These are phyloP conservation scores for Ursus arctos DNA, from an alignment of 2,113 vertebrate species.

Conservation along the genomic window DNA sequence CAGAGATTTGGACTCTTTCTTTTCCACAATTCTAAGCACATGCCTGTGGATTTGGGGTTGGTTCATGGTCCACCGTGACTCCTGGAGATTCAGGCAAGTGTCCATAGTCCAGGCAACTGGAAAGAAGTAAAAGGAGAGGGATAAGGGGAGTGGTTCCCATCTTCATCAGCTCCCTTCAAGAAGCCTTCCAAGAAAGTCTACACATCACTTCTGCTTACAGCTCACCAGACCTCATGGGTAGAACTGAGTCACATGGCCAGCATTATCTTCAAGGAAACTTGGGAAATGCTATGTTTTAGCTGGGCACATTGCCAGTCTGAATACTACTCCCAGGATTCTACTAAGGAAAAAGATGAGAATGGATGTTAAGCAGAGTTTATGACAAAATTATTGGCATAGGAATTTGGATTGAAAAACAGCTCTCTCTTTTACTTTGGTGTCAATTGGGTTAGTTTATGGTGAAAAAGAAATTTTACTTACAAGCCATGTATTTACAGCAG, in stretches of 20 bases:
- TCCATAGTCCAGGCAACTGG: background rate
- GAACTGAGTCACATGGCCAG: background rate
- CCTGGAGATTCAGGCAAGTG: background rate
- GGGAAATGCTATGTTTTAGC: background rate
- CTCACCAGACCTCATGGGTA: background rate
- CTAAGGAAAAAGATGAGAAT: background rate
- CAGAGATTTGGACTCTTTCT: background rate
- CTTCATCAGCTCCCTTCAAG: background rate
- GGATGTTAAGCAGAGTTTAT: background rate
- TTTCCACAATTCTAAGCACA: background rate
- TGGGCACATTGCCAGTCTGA: background rate
- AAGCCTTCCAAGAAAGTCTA: background rate
- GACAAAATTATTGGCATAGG: background rate
- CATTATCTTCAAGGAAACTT: background rate
- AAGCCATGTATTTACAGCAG: background rate
- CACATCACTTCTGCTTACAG: background rate
- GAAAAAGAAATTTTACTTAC: constrained; percentile 1
- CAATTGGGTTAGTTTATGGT: background rate
- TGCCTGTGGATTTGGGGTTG: background rate
- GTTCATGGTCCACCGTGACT: background rate
- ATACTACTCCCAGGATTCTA: background rate
- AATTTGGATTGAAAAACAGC: background rate
- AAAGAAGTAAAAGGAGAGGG: background rate
- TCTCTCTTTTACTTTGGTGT: background rate
- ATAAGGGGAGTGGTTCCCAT: background rate